Evolutionary conservation across 2,113 vertebrate species (phyloP).

Genomic region (Chaetops frenatus): DNA sequence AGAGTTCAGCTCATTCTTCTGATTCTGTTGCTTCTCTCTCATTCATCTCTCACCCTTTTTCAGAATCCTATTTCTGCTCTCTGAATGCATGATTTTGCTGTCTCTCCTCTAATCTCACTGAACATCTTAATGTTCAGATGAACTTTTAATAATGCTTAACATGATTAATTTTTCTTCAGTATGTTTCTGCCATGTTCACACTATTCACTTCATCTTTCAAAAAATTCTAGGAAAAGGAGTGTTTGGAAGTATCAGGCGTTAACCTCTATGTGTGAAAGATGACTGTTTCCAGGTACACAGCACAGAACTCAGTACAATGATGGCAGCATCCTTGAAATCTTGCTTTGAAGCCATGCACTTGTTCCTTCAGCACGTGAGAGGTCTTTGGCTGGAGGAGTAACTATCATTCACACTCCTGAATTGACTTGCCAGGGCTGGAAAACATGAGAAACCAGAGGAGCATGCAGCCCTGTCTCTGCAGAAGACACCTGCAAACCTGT

Average conservation of each 20-base stretch:
- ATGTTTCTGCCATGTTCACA: background rate
- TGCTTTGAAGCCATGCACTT: background rate
- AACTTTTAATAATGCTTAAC: background rate
- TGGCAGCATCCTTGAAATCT: background rate
- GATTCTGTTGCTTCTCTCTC: background rate
- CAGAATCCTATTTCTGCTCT: background rate
- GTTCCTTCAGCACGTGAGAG: background rate
- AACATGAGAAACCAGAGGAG: background rate
- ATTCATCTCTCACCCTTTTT: background rate
- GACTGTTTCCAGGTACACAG: background rate
- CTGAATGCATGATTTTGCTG: background rate
- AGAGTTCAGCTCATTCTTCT: background rate
- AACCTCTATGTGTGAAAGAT: background rate
- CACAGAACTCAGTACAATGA: background rate
- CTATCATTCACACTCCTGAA: background rate
- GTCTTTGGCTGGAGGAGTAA: background rate
- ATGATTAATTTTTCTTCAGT: rapidly evolving
- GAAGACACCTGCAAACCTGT: background rate
- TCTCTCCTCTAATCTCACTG: background rate
- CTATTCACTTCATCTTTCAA: rapidly evolving
- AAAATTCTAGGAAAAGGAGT: background rate
- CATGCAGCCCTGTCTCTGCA: background rate
- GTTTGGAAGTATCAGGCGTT: background rate
- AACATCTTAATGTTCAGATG: background rate
- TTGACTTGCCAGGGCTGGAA: background rate